Base-by-base conservation (phyloP, 2,797 vertebrate species). In the Xiphorhynchus erythropygius region DNA sequence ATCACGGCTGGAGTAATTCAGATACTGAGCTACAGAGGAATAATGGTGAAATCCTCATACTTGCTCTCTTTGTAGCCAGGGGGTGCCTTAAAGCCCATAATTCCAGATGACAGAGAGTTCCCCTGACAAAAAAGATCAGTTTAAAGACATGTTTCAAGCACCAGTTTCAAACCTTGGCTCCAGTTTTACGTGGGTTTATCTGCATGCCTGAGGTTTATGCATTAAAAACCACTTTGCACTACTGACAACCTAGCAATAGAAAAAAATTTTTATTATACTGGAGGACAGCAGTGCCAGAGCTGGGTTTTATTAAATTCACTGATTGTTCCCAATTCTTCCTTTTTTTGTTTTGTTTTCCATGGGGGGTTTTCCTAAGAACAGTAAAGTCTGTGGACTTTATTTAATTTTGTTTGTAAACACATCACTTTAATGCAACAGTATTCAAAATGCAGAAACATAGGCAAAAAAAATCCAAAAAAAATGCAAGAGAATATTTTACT, bases 121-220 rank as follows among this genome's bases (percentile, higher is more conserved):
- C 53, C 46, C 19, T 88, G 60, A 88, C 65, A 69, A 87, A 81
- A 56, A 78, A 53, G 55, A 76, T 62, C 27, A 9, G 35, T 91
- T 71, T 84, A 78, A 85, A 47, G 50, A 81, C 91, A 81, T 50
- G 50, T 86, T 95, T 84, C 80, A 55, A 87, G 59, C 42, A 86
- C 42, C 37, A 63, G 1, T 76, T 94, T 76, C 63, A 79, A 90
- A 73, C 32, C 23, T 84, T 94, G 80, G 65, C 74, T 93, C 16
- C 59, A 62, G 28, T 65, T 70, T 23, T 88, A 33, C 18, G 73
- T 78, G 42, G 62, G 23, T 93, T 94, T 88, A 84, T 95, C 90
- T 90, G 57, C 76, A 69, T 86, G 46, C 77, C 69, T 94, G 91
- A 90, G 76, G 79, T 91, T 95, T 84, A 78, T 64, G 15, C 33